Conservation (phyloP, 2,797 vertebrate species). For the Naso thynnoides region DNA sequence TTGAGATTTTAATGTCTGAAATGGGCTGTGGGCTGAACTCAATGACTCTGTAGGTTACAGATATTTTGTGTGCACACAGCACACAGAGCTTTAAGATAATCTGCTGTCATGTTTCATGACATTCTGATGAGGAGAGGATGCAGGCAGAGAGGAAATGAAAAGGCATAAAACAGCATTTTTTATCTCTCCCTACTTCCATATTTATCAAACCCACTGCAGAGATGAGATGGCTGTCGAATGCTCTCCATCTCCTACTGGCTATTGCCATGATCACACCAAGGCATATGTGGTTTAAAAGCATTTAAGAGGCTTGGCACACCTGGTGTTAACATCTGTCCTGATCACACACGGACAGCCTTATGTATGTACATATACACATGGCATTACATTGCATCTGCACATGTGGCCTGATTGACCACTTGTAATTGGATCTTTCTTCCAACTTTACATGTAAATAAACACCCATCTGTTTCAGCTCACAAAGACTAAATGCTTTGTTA, state of each 20-base stretch:
- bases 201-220: slow-evolving; percentile 69
- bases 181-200: slow-evolving; percentile 49
- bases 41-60: slow-evolving; percentile 62
- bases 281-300: slow-evolving; percentile 64
- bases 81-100: slow-evolving; percentile 61
- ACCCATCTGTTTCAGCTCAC: too few species aligned
- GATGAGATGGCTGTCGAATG: slow-evolving; percentile 57
- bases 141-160: slow-evolving; percentile 51
- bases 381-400: too few species aligned
- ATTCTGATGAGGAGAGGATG: slow-evolving; percentile 60
- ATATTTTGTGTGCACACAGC: slow-evolving; percentile 55
- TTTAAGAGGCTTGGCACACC: background rate
- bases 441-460: too few species aligned
- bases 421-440: too few species aligned
- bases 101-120: slow-evolving; percentile 63
- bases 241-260: slow-evolving; percentile 50
- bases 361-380: too few species aligned
- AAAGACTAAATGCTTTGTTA: too few species aligned
- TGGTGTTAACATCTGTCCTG: too few species aligned
- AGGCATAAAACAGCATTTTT: slow-evolving; percentile 64
- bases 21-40: slow-evolving; percentile 60
- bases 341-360: too few species aligned
- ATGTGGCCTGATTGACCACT: too few species aligned
- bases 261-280: slow-evolving; percentile 52
- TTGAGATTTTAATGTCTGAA: slow-evolving; percentile 65